Percentiles rank a stretch among this genome's conserved stretches.
Evolutionary conservation across 2,888 invertebrate species (phyloP).

Genomic region (Folsomia manolachei): DNA sequence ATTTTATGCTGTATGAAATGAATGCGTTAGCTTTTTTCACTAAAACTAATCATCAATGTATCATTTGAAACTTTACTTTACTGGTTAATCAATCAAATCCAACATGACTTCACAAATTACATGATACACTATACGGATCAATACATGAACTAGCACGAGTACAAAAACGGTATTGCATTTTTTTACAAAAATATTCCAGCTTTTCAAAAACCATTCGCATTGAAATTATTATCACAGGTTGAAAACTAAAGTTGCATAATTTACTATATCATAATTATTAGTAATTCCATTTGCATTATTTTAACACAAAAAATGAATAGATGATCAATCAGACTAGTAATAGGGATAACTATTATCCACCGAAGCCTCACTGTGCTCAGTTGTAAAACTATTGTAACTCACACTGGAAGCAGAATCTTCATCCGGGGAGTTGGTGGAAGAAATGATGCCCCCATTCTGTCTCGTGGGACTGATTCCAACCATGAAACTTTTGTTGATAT

Average conservation of each 20-base stretch:
- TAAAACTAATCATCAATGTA: too few species aligned
- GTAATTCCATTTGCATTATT: not conserved
- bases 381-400: conserved; percentile 43
- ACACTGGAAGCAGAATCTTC: conserved; percentile 20
- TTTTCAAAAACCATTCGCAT: not conserved
- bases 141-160: too few species aligned
- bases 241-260: not conserved
- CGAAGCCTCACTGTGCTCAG: conserved; percentile 24
- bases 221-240: conserved; percentile 1
- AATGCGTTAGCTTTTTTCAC: not conserved
- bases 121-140: too few species aligned
- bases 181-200: conserved; percentile 2
- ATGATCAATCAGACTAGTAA: not conserved
- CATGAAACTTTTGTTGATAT: not conserved
- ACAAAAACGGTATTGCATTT: too few species aligned
- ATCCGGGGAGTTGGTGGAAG: not conserved
- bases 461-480: not conserved
- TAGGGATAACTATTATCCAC: not conserved
- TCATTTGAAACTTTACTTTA: not conserved
- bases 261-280: not conserved
- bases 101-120: not conserved
- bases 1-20: not conserved
- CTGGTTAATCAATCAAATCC: not conserved
- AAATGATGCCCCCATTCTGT: not conserved
- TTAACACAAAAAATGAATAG: not conserved